Evolutionary conservation across 2,797 vertebrate species (phyloP).

Genomic region (Tenualosa ilisha): DNA sequence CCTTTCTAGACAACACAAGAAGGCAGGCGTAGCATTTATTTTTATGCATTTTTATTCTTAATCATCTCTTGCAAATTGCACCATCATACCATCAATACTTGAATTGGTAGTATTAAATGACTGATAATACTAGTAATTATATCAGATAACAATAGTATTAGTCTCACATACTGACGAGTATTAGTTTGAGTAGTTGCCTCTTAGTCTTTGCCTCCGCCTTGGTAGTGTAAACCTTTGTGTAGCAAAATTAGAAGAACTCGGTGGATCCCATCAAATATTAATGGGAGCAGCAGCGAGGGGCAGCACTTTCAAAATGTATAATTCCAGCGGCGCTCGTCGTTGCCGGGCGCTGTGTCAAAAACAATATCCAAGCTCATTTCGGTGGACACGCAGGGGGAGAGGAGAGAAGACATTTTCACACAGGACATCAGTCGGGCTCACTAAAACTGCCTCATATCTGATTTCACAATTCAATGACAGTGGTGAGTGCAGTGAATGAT

Average conservation of each 20-base stretch:
- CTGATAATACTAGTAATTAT: not conserved
- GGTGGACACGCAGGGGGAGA: constrained; percentile 51
- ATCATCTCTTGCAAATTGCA: not conserved
- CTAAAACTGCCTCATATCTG: constrained; percentile 56
- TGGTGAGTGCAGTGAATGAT: constrained; percentile 48
- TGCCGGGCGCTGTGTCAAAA: constrained; percentile 73
- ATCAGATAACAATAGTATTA: not conserved
- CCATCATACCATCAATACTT: constrained; percentile 9
- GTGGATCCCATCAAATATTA: constrained; percentile 77
- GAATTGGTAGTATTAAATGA: not conserved
- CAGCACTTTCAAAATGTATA: constrained; percentile 66
- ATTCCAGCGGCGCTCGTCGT: constrained; percentile 53
- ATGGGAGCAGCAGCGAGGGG: constrained; percentile 64
- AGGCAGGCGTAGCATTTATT: not conserved
- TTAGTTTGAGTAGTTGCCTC: constrained; percentile 18
- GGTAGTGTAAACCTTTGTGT: constrained; percentile 78
- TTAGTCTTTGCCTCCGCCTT: constrained; percentile 44
- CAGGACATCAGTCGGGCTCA: constrained; percentile 33
- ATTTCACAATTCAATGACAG: constrained; percentile 54
- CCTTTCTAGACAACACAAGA: not conserved
- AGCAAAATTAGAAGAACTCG: constrained; percentile 73
- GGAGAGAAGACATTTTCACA: constrained; percentile 47
- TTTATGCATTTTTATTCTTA: not conserved
- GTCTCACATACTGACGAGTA: not conserved
- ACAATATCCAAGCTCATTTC: constrained; percentile 70